A percentile compares a stretch with the other conserved stretches of the same genome.
phyloP scores from a whole-genome alignment of 2,888 invertebrate genomes.

The Salticus scenicus region DNA sequence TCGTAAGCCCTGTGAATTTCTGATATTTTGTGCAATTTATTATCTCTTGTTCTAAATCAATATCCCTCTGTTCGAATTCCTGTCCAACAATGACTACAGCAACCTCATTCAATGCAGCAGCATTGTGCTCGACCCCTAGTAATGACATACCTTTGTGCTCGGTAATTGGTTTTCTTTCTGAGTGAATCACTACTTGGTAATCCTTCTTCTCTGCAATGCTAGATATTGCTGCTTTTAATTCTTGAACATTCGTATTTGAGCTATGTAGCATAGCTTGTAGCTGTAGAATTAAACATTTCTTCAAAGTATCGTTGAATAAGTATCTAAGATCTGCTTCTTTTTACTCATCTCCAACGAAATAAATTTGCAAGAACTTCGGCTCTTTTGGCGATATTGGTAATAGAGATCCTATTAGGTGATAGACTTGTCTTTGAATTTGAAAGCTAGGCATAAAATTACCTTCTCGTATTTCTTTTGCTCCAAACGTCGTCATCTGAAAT shows the following conservation, averaged over 20 bases:
- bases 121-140: too few species aligned
- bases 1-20: not conserved
- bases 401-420: not conserved
- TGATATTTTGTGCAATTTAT: not conserved
- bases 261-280: not conserved
- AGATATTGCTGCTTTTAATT: not conserved
- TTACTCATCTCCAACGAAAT: not conserved
- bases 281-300: too few species aligned
- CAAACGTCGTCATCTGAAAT: not conserved
- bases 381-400: not conserved
- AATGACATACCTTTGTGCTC: not conserved
- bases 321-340: too few species aligned
- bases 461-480: not conserved
- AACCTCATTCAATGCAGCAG: not conserved
- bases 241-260: not conserved
- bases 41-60: not conserved
- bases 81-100: not conserved
- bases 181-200: not conserved
- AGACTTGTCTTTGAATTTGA: not conserved
- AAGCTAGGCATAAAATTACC: not conserved
- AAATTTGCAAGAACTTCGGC: not conserved
- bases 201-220: not conserved
- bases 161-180: not conserved
- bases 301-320: too few species aligned
- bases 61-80: not conserved